Percentiles rank a stretch among this genome's conserved stretches.
Conservation (phyloP, 2,797 vertebrate genomes). For the Tolypeutes matacus region DNA sequence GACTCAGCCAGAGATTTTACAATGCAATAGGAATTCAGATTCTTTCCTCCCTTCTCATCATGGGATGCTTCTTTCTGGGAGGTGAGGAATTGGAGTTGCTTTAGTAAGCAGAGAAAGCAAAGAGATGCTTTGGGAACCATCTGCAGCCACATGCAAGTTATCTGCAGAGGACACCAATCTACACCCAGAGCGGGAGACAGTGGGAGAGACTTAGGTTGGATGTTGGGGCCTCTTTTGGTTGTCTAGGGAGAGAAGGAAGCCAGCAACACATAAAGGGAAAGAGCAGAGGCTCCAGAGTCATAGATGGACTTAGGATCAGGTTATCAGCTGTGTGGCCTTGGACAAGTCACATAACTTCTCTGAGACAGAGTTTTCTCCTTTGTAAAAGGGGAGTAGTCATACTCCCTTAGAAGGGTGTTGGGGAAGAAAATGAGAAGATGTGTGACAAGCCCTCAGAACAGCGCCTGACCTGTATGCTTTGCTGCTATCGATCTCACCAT, state of each 20-base stretch:
- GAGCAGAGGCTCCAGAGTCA: background rate
- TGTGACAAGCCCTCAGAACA: rapidly evolving
- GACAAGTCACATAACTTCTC: background rate
- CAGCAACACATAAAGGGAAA: background rate
- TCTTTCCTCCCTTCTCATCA: background rate
- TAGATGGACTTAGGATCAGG: background rate
- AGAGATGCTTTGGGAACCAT: background rate
- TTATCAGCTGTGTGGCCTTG: background rate
- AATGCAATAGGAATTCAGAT: background rate
- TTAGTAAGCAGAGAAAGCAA: background rate
- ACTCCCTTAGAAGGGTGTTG: background rate
- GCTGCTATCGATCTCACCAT: rapidly evolving
- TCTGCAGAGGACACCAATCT: background rate
- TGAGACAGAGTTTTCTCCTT: background rate
- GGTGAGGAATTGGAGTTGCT: background rate
- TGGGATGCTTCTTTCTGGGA: background rate
- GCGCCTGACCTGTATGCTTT: background rate
- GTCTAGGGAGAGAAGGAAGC: background rate
- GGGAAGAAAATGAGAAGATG: rapidly evolving
- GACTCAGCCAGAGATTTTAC: background rate
- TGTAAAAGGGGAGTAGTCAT: background rate
- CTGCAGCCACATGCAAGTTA: background rate
- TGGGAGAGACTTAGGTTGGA: background rate
- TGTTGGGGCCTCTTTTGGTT: background rate
- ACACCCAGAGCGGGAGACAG: background rate